Evolutionary conservation across 2,888 invertebrate genomes (phyloP), one percentile per base, ranked within the genome.

Genomic region (Metalampra italica): DNA sequence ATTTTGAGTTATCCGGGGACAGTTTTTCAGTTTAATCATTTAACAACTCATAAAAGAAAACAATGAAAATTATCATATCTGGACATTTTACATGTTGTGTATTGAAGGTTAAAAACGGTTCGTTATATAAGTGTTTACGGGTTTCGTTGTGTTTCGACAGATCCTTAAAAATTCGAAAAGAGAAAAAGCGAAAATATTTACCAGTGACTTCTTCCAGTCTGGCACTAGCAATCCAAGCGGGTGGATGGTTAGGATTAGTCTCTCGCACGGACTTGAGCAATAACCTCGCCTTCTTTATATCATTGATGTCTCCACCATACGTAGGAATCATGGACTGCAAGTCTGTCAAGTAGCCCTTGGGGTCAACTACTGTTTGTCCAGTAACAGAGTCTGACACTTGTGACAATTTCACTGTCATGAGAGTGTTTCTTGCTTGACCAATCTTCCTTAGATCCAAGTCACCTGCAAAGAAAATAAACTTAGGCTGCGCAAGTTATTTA

Each of bases 161-260:
- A n/a, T n/a, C n/a, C n/a, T n/a, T n/a, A n/a, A n/a, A n/a, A n/a
- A n/a, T n/a, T n/a, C n/a, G n/a, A n/a, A n/a, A n/a, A n/a, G n/a
- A n/a, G n/a, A n/a, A n/a, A n/a, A n/a, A n/a, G n/a, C n/a, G 22
- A 22, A 2, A 22, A 39, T 14, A 91, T 81, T 94, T 93, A 61
- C 98, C 98, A 22, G 98, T 98, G 7, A 98, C 98, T 90, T 99
- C 99, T 79, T 99, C 99, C 47, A 99, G 90, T 56, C 98, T 92
- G 0, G 99, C 99, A 56, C 98, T 98, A 9, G 99, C 99, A 62
- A 99, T 98, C 99, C 99, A 99, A 7, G 98, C 99, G 0, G 99
- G 99, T 0, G 99, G 98, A 91, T 99, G 99, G 77, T 98, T 98
- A 0, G 99, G 99, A 89, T 99, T 99, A 0, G 99, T 99, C 73